Percentiles rank a stretch among this genome's conserved stretches.
phyloP scores from a whole-genome alignment of 92 coral and sea anemone species.

The Meandrina meandrites region DNA sequence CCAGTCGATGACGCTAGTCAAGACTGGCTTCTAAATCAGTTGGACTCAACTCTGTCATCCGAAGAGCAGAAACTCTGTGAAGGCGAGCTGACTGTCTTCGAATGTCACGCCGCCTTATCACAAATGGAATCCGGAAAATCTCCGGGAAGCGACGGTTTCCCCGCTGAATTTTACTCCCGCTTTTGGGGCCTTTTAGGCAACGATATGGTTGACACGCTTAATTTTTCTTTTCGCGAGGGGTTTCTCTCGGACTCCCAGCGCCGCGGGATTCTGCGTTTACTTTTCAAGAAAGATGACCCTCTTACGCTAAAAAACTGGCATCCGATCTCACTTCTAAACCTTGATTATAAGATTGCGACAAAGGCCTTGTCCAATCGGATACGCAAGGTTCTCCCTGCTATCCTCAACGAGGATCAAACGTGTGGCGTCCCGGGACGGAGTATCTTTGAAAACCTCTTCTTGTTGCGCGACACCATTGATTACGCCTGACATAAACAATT shows the following conservation, averaged over 20 bases:
- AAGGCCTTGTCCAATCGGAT: slow-evolving; percentile 15
- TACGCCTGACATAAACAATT: neutral
- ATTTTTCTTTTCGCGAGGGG: neutral
- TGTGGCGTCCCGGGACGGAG: slow-evolving; percentile 24
- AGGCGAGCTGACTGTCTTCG: neutral
- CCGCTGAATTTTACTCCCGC: neutral
- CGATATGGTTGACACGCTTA: neutral
- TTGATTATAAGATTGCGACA: slow-evolving; percentile 28
- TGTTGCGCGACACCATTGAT: neutral
- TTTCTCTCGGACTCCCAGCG: slow-evolving; percentile 11
- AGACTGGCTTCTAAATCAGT: slow-evolving; percentile 35
- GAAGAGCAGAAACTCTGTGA: slow-evolving; percentile 2
- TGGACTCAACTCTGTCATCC: neutral
- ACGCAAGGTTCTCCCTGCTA: neutral
- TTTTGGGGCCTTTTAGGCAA: neutral
- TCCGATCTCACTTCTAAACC: neutral
- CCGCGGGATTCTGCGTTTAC: neutral
- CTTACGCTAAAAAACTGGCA: slow-evolving; percentile 29
- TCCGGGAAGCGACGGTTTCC: neutral
- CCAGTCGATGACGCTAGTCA: slow-evolving; percentile 15
- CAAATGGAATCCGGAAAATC: neutral
- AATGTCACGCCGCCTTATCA: neutral
- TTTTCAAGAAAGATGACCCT: slow-evolving; percentile 15
- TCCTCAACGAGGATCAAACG: slow-evolving; percentile 32
- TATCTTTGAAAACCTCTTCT: neutral